phyloP scores from a whole-genome alignment of 1,140 invertebrate genomes.

The Periplaneta americana region DNA sequence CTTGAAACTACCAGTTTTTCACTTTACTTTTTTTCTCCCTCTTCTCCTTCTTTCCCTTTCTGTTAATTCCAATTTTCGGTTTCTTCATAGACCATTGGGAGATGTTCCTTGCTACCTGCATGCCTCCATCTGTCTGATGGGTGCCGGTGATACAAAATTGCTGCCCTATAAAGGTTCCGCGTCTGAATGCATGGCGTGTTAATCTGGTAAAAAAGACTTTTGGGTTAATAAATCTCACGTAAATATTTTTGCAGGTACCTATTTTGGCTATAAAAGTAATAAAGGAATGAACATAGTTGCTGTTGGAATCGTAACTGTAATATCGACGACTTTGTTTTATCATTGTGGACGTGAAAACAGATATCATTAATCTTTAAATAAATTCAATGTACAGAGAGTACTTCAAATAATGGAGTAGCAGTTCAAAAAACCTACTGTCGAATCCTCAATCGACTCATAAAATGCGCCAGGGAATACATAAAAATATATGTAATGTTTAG shows the following conservation, averaged over 20 bases:
- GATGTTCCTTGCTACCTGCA: not conserved
- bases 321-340: too few relatives aligned
- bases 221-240: not conserved
- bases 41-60: not conserved
- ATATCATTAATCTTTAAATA: too few relatives aligned
- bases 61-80: constrained; percentile 10
- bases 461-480: too few relatives aligned
- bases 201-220: not conserved
- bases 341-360: too few relatives aligned
- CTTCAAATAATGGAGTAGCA: too few relatives aligned
- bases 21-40: not conserved
- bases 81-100: not conserved
- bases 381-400: too few relatives aligned
- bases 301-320: not conserved
- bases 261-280: not conserved
- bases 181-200: not conserved
- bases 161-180: not conserved
- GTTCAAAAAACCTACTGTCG: too few relatives aligned
- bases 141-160: not conserved
- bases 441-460: too few relatives aligned
- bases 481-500: too few relatives aligned
- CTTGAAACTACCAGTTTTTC: constrained; percentile 10
- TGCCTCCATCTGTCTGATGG: not conserved
- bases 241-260: not conserved
- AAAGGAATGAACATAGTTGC: not conserved